These are phyloP conservation scores for Galerucella nymphaeae DNA, from an alignment of 2,888 invertebrate species.

Conservation along the genomic window DNA sequence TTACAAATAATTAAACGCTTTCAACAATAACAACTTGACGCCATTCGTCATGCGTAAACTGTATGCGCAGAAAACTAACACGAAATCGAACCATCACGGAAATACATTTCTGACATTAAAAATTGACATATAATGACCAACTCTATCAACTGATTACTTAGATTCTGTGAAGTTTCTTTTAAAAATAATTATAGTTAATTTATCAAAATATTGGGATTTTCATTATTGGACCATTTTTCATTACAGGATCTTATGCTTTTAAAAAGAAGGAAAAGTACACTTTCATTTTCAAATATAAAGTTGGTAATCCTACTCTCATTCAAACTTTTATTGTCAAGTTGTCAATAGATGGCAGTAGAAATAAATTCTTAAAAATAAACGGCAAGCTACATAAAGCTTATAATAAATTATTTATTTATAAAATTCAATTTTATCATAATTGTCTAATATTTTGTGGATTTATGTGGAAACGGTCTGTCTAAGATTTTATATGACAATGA, in stretches of 20 bases:
- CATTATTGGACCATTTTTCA: background rate
- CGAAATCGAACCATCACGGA: slow-evolving; percentile 52
- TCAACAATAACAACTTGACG: slow-evolving; percentile 99
- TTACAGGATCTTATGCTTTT: background rate
- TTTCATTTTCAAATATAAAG: background rate
- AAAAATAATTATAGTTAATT: background rate
- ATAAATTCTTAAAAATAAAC: too few relatives aligned
- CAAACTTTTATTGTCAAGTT: background rate
- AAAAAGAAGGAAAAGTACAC: background rate
- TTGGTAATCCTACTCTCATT: background rate
- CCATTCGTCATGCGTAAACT: slow-evolving; percentile 95
- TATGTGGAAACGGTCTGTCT: too few relatives aligned
- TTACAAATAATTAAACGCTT: slow-evolving; percentile 83
- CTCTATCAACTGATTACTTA: background rate
- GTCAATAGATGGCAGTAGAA: background rate
- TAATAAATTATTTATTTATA: too few relatives aligned
- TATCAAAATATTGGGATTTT: background rate
- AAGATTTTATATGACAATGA: too few relatives aligned
- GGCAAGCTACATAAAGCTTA: too few relatives aligned
- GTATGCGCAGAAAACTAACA: slow-evolving; percentile 61
- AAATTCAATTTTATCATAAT: too few relatives aligned
- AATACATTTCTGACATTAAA: slow-evolving; percentile 49
- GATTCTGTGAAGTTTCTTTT: background rate
- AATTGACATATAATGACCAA: slow-evolving; percentile 15
- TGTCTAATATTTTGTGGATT: too few relatives aligned